These are phyloP conservation scores for Iselma pallidipennis DNA, from an alignment of 2,888 invertebrate genomes.

Conservation along the genomic window DNA sequence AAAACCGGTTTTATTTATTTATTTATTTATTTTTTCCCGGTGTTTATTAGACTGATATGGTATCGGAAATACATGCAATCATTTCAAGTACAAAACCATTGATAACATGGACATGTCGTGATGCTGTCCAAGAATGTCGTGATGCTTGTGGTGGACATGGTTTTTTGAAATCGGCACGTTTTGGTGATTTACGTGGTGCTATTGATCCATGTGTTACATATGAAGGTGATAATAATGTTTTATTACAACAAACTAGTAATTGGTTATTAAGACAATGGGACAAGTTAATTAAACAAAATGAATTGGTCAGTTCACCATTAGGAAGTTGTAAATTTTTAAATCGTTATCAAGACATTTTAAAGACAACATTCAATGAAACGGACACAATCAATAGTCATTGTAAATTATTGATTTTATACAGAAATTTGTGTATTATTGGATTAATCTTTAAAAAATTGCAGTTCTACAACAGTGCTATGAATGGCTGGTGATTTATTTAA, in stretches of 20 bases:
- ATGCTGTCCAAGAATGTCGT: conserved; percentile 78
- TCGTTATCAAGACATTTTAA: conserved; percentile 58
- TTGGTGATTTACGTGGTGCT: conserved; percentile 82
- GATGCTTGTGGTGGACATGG: conserved; percentile 92
- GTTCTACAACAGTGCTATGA: conserved; percentile 74
- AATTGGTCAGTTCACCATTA: conserved; percentile 67
- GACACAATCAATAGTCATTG: conserved; percentile 52
- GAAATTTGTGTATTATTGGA: background rate
- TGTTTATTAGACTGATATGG: conserved; percentile 69
- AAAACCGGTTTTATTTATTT: background rate
- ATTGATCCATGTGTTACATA: conserved; percentile 91
- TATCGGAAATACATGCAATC: conserved; percentile 72
- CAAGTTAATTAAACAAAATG: conserved; percentile 52
- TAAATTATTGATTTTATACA: conserved; percentile 39
- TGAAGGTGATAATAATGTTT: conserved; percentile 93
- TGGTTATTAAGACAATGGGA: conserved; percentile 77
- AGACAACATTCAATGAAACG: conserved; percentile 49
- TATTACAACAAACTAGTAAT: conserved; percentile 88
- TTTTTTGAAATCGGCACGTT: conserved; percentile 76
- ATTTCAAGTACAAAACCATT: conserved; percentile 71
- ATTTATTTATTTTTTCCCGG: no score
- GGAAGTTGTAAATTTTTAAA: conserved; percentile 72
- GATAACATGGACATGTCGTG: conserved; percentile 75
- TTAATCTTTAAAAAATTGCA: conserved; percentile 52
- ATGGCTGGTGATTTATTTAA: conserved; percentile 82